These are phyloP conservation scores for Cydia amplana DNA, from an alignment of 1,140 invertebrate species.

Conservation along the genomic window DNA sequence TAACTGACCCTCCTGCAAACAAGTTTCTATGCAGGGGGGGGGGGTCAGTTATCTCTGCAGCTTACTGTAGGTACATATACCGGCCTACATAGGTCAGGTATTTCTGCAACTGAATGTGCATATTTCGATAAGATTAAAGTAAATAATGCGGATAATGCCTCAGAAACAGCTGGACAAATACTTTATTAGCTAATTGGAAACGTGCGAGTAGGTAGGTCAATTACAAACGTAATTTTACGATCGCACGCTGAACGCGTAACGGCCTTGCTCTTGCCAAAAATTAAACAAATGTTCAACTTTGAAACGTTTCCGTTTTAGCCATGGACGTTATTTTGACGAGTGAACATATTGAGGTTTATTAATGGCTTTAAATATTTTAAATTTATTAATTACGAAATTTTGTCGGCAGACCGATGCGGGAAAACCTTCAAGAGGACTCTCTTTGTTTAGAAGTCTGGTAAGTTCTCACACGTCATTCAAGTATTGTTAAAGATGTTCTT, in stretches of 20 bases:
- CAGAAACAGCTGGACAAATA: background rate
- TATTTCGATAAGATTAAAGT: background rate
- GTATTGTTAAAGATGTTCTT: constrained; percentile 1
- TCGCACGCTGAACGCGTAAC: constrained; percentile 27
- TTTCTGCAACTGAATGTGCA: too few relatives aligned
- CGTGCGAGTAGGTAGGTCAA: background rate
- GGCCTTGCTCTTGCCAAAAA: constrained; percentile 39
- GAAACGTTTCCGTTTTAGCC: constrained; percentile 17
- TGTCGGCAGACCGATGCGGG: constrained; percentile 82
- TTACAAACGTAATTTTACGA: constrained; percentile 34
- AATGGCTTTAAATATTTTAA: background rate
- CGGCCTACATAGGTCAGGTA: too few relatives aligned
- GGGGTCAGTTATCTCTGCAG: too few relatives aligned
- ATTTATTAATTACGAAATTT: background rate
- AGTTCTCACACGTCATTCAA: constrained; percentile 45
- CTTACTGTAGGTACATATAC: too few relatives aligned
- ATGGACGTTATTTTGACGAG: constrained; percentile 19
- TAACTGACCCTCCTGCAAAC: too few relatives aligned
- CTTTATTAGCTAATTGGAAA: background rate
- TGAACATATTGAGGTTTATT: background rate
- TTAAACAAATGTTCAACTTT: constrained; percentile 28
- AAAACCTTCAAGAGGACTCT: constrained; percentile 83
- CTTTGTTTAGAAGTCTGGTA: constrained; percentile 88
- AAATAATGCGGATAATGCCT: background rate
- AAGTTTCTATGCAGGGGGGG: too few relatives aligned